A percentile compares a stretch with the other conserved stretches of the same genome.
phyloP scores from a whole-genome alignment of 2,113 vertebrate genomes.

The Tachycineta bicolor region DNA sequence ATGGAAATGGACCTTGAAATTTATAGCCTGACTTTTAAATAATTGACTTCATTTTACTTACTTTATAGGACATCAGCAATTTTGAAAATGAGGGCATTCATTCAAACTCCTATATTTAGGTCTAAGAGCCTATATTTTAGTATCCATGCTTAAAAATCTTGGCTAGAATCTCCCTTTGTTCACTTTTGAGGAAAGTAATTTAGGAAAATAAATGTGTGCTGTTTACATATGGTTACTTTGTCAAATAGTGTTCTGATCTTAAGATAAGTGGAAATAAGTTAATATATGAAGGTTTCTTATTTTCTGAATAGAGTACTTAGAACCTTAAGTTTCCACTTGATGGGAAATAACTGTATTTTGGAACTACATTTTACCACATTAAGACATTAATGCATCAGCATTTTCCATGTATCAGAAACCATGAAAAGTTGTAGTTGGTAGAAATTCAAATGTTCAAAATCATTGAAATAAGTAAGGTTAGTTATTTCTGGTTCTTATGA shows the following conservation, averaged over 20 bases:
- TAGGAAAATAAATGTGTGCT: neutral
- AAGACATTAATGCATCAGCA: neutral
- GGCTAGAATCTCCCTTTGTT: neutral
- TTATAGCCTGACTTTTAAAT: neutral
- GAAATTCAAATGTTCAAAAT: neutral
- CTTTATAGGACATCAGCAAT: neutral
- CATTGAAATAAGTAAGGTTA: neutral
- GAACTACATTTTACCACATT: neutral
- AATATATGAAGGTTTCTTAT: neutral
- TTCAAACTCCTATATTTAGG: slow-evolving; percentile 19
- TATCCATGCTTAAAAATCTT: slow-evolving; percentile 9
- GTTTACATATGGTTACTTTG: neutral
- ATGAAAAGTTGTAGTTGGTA: neutral
- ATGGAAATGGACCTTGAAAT: neutral
- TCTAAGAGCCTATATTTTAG: neutral
- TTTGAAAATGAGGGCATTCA: slow-evolving; percentile 21
- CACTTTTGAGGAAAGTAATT: neutral
- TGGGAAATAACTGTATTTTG: neutral
- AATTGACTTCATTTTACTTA: neutral
- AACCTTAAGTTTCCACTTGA: neutral
- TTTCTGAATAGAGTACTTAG: neutral
- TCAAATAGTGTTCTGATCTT: neutral
- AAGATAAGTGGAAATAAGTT: neutral
- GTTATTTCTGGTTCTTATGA: neutral
- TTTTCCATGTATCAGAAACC: neutral